Conservation (phyloP, 2,113 vertebrate species). For the Panthera tigris region DNA sequence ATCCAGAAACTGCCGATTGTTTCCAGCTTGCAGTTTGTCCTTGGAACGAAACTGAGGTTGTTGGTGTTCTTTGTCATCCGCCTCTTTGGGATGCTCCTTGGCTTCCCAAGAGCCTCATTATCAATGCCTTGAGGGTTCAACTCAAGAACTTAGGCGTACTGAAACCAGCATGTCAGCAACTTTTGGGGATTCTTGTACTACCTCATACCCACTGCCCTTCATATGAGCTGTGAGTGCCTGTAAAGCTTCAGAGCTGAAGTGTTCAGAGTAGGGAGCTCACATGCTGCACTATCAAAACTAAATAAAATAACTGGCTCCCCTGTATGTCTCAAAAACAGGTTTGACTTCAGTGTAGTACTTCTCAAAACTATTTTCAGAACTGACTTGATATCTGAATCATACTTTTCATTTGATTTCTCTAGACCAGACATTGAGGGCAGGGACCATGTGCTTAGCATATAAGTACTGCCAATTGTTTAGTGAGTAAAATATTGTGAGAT, state of each 20-base stretch:
- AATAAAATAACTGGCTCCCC: not conserved
- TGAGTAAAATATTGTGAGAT: not conserved
- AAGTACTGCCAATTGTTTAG: not conserved
- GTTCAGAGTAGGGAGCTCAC: not conserved
- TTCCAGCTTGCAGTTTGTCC: constrained; percentile 40
- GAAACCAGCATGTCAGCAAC: constrained; percentile 18
- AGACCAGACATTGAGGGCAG: not conserved
- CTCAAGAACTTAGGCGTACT: not conserved
- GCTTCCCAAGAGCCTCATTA: constrained; percentile 49
- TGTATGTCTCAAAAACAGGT: not conserved
- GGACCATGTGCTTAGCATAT: not conserved
- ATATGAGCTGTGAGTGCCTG: not conserved
- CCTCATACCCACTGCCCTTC: not conserved
- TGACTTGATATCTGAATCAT: constrained; percentile 15
- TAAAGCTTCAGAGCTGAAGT: not conserved
- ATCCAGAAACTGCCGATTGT: not conserved
- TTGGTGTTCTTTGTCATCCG: not conserved
- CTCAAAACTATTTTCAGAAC: not conserved
- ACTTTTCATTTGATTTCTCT: constrained; percentile 30
- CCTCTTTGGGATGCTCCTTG: not conserved
- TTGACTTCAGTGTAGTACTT: not conserved
- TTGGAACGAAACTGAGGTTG: constrained; percentile 35
- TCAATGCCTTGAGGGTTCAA: constrained; percentile 22
- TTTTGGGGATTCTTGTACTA: not conserved
- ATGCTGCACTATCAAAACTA: not conserved